Evolutionary conservation across 2,888 invertebrate species (phyloP), one percentile per base, ranked within the genome.

Genomic region (Phortica okadai): DNA sequence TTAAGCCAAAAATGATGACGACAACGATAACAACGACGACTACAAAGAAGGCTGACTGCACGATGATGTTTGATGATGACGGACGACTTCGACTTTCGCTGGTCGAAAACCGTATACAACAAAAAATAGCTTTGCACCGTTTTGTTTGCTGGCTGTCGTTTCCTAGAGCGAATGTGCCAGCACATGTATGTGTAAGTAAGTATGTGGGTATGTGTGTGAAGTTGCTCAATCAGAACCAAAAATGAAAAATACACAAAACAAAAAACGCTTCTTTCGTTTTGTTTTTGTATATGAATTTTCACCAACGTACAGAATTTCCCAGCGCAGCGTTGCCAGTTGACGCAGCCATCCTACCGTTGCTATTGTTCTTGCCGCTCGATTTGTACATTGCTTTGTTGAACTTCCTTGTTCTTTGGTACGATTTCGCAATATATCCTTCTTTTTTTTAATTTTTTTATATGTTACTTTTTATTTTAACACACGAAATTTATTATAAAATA

Each of bases 51-150:
- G 2, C 33, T 33, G 33, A 33, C 33, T 33, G 33, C 33, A 66
- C 66, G 66, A n/a, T 21, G 33, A 66, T 16, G 42, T 54, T 25
- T 10, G 10, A 6, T 16, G 25, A 6, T 21, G 21, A 62, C 21
- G 25, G 62, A 62, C 62, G 10, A 62, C 62, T 62, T 16, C 62
- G 62, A 62, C 62, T 62, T 62, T 85, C 82, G 79, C 86, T 82
- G 86, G 80, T 86, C 84, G 86, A 84, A 82, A 86, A 87, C 83
- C 84, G 85, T 85, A 83, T 85, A 84, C 85, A 87, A 84, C 82
- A 84, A 82, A 83, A 84, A 81, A 83, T 87, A 83, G 50, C 82
- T 85, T 81, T 78, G 82, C 84, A 81, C 33, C 14, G 50, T 14
- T 14, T 50, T 14, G 14, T 11, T 11, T 14, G 50, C 50, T 50